Base-by-base conservation (phyloP, 2,888 invertebrate genomes). In the Pseudolycoriella hygida region DNA sequence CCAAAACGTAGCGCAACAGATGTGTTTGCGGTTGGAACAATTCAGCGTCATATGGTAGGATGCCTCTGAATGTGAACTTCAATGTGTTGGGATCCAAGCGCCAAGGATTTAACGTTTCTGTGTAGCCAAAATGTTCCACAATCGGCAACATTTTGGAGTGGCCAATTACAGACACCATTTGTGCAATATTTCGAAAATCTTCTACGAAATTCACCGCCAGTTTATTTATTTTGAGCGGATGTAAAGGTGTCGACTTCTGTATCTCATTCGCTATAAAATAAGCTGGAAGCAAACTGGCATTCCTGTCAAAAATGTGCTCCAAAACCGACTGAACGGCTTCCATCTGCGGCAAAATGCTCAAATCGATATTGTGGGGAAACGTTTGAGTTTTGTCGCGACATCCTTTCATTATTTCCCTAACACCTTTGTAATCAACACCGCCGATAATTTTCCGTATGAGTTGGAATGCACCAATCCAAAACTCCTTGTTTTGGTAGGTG, bases 221-320 rank as follows among this genome's bases (percentile, higher is more conserved):
- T 57, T 80, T 77, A 30, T 90, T 84, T 40, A 96, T 67, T 72
- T 85, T 83, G 5, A 25, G 25, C 93, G 94, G 96, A 63, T 96
- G 93, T 41, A 92, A 59, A 3, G 62, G 60, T 47, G 60, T 60
- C 3, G 61, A 60, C 60, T 94, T 94, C 56, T 88, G 85, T 52
- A 96, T 81, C 69, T 96, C 94, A 60, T 92, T 93, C 0, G 92
- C 87, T 51, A 96, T 83, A 55, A 97, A 86, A 64, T 96, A 96
- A 5, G 89, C 89, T 1, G 96, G 96, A 47, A 96, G 66, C 32
- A 96, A 69, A 56, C 92, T 92, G 17, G 87, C 83, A 63, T 90
- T 85, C 32, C 94, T 72, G 61, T 96, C 88, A 68, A 94, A 87
- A 56, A 96, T 90, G 56, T 85, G 82, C 51, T 82, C 77, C 49